phyloP scores from a whole-genome alignment of 2,797 vertebrate genomes.

The Megalops cyprinoides region DNA sequence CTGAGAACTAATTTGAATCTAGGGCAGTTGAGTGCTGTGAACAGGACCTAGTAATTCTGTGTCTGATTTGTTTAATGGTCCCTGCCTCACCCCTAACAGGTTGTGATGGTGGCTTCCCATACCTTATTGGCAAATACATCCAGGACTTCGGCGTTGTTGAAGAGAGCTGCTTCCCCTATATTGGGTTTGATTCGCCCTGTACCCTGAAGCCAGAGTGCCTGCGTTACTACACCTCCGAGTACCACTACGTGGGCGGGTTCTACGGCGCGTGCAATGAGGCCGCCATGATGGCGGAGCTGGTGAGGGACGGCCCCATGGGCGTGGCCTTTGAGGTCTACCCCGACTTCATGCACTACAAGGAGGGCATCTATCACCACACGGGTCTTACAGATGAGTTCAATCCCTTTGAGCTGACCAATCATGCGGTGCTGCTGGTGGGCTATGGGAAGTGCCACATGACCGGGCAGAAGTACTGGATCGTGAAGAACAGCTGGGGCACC shows the following conservation, averaged over 20 bases:
- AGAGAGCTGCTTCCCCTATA: conserved; percentile 88
- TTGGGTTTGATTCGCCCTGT: conserved; percentile 75
- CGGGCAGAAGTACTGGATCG: conserved; percentile 87
- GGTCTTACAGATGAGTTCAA: conserved; percentile 80
- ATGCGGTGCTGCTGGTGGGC: conserved; percentile 91
- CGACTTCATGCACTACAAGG: conserved; percentile 85
- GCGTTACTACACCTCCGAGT: conserved; percentile 80
- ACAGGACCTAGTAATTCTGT: neutral
- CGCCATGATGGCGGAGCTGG: conserved; percentile 89
- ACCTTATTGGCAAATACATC: conserved; percentile 89
- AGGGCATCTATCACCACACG: conserved; percentile 94
- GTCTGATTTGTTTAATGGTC: neutral
- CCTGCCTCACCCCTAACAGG: conserved; percentile 65
- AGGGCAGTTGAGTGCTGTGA: neutral
- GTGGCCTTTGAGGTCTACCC: conserved; percentile 89
- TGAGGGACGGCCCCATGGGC: conserved; percentile 83
- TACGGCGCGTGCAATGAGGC: conserved; percentile 93
- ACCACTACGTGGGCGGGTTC: conserved; percentile 92
- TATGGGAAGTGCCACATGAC: conserved; percentile 80
- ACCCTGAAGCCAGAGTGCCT: conserved; percentile 66
- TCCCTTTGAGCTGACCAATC: conserved; percentile 94
- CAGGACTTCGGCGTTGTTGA: conserved; percentile 95
- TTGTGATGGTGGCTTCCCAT: conserved; percentile 94
- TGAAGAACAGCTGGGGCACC: conserved; percentile 95
- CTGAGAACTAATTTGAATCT: too few relatives aligned